These are phyloP conservation scores for Oxystoma pomonae DNA, from an alignment of 2,888 invertebrate genomes.

Conservation along the genomic window DNA sequence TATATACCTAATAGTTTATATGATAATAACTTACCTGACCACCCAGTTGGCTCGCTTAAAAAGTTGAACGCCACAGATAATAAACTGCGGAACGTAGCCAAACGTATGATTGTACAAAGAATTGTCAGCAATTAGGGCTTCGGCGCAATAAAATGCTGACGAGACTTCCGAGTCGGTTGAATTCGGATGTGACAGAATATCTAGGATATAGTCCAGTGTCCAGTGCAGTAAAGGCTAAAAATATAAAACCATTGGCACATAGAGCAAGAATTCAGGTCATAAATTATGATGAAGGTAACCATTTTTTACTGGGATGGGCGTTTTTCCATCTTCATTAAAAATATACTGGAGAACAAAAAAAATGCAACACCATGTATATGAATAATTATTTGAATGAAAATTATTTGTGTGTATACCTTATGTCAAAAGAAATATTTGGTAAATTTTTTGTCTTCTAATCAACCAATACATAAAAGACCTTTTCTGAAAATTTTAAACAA, in stretches of 20 bases:
- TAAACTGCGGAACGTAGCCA: conserved; percentile 26
- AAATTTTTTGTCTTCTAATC: no score
- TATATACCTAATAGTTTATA: no score
- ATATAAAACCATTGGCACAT: conserved; percentile 8
- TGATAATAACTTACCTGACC: conserved; percentile 32
- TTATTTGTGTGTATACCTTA: no score
- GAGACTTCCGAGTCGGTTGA: conserved; percentile 26
- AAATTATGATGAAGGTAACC: conserved; percentile 7
- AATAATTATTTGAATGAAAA: no score
- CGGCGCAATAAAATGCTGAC: conserved; percentile 32
- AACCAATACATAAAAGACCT: no score
- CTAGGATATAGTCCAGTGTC: conserved; percentile 26
- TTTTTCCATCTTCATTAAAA: no score
- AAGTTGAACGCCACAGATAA: conserved; percentile 27
- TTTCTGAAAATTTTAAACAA: no score
- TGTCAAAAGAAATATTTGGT: no score
- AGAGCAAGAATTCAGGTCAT: neutral
- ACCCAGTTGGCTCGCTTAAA: conserved; percentile 31
- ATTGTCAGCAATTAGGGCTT: conserved; percentile 33
- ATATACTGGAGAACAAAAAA: no score
- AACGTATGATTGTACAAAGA: conserved; percentile 29
- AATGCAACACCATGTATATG: no score
- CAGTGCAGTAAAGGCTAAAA: conserved; percentile 30
- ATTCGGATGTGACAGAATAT: conserved; percentile 23
- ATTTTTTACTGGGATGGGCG: no score